Conservation (phyloP, 2,797 vertebrate species). For the Cyprinella venusta region DNA sequence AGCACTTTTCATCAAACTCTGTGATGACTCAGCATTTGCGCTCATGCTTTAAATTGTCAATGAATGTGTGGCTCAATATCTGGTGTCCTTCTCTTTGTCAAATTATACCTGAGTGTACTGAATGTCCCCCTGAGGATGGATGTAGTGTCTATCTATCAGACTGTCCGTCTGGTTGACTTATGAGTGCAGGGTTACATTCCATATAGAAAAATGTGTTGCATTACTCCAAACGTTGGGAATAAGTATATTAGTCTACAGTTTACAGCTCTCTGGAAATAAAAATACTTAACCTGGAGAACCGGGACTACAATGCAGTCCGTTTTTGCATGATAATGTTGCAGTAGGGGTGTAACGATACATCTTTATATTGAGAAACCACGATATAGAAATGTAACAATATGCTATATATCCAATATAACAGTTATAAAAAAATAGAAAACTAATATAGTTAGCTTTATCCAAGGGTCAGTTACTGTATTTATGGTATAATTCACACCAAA, state of each 20-base stretch:
- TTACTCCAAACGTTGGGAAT: conserved; percentile 4
- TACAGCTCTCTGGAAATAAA: background rate
- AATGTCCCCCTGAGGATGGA: conserved; percentile 22
- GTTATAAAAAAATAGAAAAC: no score
- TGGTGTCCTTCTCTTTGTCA: conserved; percentile 31
- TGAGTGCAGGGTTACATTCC: conserved; percentile 2
- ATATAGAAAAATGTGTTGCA: background rate
- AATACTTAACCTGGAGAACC: conserved; percentile 2
- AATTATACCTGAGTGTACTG: background rate
- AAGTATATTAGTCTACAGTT: conserved; percentile 3
- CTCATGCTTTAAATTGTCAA: conserved; percentile 17
- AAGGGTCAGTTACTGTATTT: no score
- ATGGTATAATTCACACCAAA: no score
- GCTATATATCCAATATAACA: no score
- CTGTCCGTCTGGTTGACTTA: background rate
- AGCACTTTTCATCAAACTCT: conserved; percentile 29
- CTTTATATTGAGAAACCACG: no score
- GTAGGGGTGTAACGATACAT: conserved; percentile 6
- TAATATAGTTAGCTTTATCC: no score
- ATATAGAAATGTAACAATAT: no score
- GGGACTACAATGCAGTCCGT: background rate
- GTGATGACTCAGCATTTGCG: conserved; percentile 32
- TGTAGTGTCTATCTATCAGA: conserved; percentile 30
- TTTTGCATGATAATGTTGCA: conserved; percentile 5
- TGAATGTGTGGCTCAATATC: conserved; percentile 24